These are phyloP conservation scores for Indicator maculatus DNA, from an alignment of 2,113 vertebrate genomes.

Conservation along the genomic window DNA sequence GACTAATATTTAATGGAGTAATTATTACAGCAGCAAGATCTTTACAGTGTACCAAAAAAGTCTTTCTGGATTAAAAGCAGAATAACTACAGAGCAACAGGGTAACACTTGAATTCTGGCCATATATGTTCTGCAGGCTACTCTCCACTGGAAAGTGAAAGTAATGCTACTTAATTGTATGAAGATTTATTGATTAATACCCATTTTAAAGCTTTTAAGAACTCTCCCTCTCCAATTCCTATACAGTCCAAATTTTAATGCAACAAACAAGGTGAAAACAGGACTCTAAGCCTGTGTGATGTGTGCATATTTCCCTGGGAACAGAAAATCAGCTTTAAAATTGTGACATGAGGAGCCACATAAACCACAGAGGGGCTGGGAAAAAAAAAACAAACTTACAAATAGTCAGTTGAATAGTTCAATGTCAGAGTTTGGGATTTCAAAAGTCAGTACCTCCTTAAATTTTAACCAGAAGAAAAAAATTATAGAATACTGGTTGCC, in stretches of 20 bases:
- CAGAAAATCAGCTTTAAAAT: not conserved
- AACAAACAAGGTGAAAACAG: not conserved
- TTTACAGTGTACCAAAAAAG: not conserved
- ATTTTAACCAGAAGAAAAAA: slow-evolving; percentile 9
- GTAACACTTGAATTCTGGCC: not conserved
- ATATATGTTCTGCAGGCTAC: not conserved
- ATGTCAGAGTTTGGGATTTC: not conserved
- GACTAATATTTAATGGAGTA: not conserved
- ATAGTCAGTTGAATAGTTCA: not conserved
- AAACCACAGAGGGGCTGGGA: not conserved
- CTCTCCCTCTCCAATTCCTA: not conserved
- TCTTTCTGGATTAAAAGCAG: not conserved
- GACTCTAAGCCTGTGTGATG: not conserved
- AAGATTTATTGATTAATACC: not conserved
- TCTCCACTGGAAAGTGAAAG: not conserved
- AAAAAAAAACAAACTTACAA: not conserved
- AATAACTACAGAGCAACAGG: not conserved
- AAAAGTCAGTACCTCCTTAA: slow-evolving; percentile 31
- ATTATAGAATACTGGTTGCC: not conserved
- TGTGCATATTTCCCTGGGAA: not conserved
- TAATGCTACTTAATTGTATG: not conserved
- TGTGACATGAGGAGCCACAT: not conserved
- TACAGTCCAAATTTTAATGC: not conserved
- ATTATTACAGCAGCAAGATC: not conserved
- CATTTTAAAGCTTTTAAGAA: not conserved